Evolutionary conservation across 2,113 vertebrate genomes (phyloP).

Genomic region (Formicarius rufipectus): DNA sequence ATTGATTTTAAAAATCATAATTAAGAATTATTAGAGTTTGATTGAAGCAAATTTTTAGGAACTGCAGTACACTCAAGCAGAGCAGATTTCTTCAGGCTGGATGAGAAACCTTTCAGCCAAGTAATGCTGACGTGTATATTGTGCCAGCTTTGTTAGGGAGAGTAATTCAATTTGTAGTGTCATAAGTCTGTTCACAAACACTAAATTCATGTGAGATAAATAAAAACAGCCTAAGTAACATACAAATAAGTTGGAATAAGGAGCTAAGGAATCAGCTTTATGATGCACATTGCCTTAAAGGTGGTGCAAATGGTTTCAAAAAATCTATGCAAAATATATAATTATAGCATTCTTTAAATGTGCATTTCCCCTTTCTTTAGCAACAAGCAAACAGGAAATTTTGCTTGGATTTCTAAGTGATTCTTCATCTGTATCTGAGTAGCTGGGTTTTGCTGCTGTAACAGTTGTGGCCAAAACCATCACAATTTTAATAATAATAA

Average conservation of each 20-base stretch:
- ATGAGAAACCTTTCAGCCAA: not conserved
- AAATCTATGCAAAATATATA: not conserved
- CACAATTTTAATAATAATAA: not conserved
- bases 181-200: not conserved
- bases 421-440: not conserved
- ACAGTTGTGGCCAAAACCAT: not conserved
- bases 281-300: not conserved
- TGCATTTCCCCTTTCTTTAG: not conserved
- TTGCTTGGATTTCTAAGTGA: not conserved
- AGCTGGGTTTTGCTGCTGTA: not conserved
- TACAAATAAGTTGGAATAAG: not conserved
- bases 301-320: not conserved
- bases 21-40: not conserved
- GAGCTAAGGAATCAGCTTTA: not conserved
- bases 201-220: not conserved
- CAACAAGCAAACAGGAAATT: not conserved
- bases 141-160: not conserved
- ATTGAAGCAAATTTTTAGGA: not conserved
- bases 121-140: not conserved
- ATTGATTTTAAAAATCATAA: not conserved
- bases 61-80: not conserved
- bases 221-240: not conserved
- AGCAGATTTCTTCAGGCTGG: not conserved
- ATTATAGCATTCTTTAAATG: not conserved
- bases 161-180: not conserved